Evolutionary conservation across 2,113 vertebrate species (phyloP).

Genomic region (Bubo bubo): DNA sequence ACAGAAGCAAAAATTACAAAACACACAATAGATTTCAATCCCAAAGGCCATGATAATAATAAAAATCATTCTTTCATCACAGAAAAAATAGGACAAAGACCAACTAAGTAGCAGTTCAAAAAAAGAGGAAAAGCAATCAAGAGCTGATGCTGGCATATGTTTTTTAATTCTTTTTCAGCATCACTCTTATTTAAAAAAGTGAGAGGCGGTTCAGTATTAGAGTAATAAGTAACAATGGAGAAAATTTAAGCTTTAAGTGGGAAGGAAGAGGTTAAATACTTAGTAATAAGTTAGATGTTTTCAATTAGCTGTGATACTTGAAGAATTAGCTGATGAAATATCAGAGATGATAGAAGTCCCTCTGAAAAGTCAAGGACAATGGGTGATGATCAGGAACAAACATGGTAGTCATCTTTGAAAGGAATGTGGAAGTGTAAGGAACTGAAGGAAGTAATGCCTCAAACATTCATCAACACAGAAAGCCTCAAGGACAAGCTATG

Average conservation of each 20-base stretch:
- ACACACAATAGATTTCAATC: background rate
- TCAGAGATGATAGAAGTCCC: background rate
- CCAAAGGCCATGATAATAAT: background rate
- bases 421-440: background rate
- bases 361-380: background rate
- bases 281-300: background rate
- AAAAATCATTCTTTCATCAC: background rate
- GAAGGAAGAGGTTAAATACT: background rate
- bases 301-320: background rate
- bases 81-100: background rate
- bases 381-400: background rate
- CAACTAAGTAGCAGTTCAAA: background rate
- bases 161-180: background rate
- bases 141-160: accelerated
- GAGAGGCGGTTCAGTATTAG: background rate
- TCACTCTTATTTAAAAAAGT: background rate
- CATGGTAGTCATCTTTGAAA: background rate
- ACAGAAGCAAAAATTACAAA: background rate
- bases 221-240: background rate
- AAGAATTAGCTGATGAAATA: background rate
- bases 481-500: too few species aligned
- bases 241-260: background rate
- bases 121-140: background rate
- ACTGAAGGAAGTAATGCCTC: too few species aligned
- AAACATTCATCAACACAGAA: too few species aligned